phyloP scores from a whole-genome alignment of 2,888 invertebrate genomes.

The Nycteola revayana region DNA sequence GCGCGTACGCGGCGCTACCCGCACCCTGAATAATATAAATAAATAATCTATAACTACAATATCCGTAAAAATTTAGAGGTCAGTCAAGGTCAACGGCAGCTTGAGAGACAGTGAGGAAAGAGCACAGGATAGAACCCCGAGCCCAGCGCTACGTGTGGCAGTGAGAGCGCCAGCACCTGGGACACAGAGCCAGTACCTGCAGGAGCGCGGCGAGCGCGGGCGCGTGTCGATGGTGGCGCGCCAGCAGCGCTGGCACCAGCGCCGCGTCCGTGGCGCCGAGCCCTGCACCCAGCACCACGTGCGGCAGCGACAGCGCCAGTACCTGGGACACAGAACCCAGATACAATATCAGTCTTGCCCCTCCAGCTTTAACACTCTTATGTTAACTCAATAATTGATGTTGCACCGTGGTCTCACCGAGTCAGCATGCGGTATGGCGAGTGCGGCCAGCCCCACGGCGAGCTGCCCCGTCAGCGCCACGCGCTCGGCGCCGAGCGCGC shows the following conservation, averaged over 20 bases:
- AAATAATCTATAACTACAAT: too few species aligned
- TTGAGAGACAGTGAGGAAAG: too few species aligned
- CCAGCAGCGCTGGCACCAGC: constrained; percentile 64
- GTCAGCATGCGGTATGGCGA: constrained; percentile 50
- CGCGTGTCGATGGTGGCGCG: constrained; percentile 35
- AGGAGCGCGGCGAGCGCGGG: constrained; percentile 61
- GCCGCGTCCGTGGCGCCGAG: constrained; percentile 67
- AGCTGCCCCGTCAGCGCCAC: constrained; percentile 58
- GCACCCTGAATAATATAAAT: too few species aligned
- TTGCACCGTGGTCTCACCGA: constrained; percentile 25
- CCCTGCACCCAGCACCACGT: constrained; percentile 63
- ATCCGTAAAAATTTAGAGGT: too few species aligned
- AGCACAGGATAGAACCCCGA: too few species aligned
- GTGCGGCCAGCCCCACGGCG: constrained; percentile 52
- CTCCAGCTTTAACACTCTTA: too few species aligned
- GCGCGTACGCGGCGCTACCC: constrained; percentile 59
- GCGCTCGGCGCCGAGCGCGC: constrained; percentile 50
- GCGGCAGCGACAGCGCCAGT: constrained; percentile 52
- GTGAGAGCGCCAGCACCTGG: constrained; percentile 47
- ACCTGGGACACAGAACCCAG: constrained; percentile 35
- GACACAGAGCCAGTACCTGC: constrained; percentile 44
- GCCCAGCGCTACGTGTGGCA: constrained; percentile 67
- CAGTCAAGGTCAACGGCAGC: too few species aligned
- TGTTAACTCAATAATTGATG: too few species aligned
- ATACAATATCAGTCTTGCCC: too few species aligned